Evolutionary conservation across 2,888 invertebrate species (phyloP).

Genomic region (Ernsta delagoae): DNA sequence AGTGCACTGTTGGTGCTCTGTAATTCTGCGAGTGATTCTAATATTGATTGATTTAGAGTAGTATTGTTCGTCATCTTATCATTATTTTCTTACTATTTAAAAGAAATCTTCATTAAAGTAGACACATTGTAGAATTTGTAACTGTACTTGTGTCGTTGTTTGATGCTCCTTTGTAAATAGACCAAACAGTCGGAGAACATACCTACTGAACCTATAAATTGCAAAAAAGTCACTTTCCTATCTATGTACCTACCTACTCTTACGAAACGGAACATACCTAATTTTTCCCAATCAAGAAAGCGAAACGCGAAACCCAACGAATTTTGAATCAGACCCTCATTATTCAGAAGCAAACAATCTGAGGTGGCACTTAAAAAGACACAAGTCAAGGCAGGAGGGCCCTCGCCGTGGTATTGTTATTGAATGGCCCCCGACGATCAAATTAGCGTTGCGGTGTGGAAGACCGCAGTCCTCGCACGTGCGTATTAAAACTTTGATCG

Average conservation of each 20-base stretch:
- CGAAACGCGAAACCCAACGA: conserved; percentile 27
- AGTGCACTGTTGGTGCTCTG: no score
- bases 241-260: background rate
- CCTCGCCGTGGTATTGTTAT: conserved; percentile 35
- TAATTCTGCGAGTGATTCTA: no score
- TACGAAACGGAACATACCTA: background rate
- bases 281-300: background rate
- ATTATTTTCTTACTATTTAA: no score
- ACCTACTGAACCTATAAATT: background rate
- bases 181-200: background rate
- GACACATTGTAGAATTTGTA: no score
- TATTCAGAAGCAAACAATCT: conserved; percentile 50
- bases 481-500: conserved; percentile 37
- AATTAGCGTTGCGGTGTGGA: conserved; percentile 52
- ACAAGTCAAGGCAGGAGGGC: conserved; percentile 45
- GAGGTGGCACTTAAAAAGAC: conserved; percentile 49
- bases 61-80: no score
- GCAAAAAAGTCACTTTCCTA: no score
- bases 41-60: no score
- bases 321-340: conserved; percentile 41
- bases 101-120: no score
- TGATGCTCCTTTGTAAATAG: no score
- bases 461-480: conserved; percentile 51
- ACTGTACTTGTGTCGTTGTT: no score
- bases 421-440: conserved; percentile 37